A percentile compares a stretch with the other conserved stretches of the same genome.
phyloP scores from a whole-genome alignment of 1,140 invertebrate genomes.

The Papilio helenus region DNA sequence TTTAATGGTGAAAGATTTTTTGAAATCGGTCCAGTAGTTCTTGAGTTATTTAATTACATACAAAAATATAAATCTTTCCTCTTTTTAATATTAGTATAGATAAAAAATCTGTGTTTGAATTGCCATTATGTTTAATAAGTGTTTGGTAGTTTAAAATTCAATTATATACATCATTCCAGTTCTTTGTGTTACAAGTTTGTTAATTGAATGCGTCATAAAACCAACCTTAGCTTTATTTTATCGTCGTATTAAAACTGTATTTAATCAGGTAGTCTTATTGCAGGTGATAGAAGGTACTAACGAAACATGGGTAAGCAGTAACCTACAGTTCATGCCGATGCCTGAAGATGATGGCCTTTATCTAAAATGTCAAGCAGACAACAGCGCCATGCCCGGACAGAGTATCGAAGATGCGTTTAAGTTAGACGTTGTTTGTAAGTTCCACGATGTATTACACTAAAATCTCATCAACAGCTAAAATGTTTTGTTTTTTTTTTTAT shows the following conservation, averaged over 20 bases:
- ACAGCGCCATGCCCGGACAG: slow-evolving; percentile 88
- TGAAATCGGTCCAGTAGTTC: too few relatives aligned
- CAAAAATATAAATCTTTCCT: too few relatives aligned
- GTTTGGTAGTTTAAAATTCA: too few relatives aligned
- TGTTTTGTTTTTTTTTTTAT: too few relatives aligned
- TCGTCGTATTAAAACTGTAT: not conserved
- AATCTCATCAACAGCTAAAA: too few relatives aligned
- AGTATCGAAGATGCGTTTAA: slow-evolving; percentile 91
- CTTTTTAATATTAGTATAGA: too few relatives aligned
- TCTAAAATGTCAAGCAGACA: slow-evolving; percentile 93
- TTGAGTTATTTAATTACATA: too few relatives aligned
- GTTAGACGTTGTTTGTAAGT: slow-evolving; percentile 94
- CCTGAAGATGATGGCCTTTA: slow-evolving; percentile 92
- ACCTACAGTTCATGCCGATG: slow-evolving; percentile 89
- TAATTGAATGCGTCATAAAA: not conserved
- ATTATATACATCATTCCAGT: not conserved
- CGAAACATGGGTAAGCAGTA: slow-evolving; percentile 89
- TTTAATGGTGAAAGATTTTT: too few relatives aligned
- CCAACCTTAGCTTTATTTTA: not conserved
- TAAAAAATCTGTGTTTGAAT: too few relatives aligned
- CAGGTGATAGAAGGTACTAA: slow-evolving; percentile 86
- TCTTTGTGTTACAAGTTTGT: not conserved
- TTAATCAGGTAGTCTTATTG: slow-evolving; percentile 42
- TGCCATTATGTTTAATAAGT: too few relatives aligned
- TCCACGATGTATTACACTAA: too few relatives aligned